Percentiles rank a stretch among this genome's conserved stretches.
phyloP scores from a whole-genome alignment of 2,888 invertebrate genomes.

The Agapostemon virescens region DNA sequence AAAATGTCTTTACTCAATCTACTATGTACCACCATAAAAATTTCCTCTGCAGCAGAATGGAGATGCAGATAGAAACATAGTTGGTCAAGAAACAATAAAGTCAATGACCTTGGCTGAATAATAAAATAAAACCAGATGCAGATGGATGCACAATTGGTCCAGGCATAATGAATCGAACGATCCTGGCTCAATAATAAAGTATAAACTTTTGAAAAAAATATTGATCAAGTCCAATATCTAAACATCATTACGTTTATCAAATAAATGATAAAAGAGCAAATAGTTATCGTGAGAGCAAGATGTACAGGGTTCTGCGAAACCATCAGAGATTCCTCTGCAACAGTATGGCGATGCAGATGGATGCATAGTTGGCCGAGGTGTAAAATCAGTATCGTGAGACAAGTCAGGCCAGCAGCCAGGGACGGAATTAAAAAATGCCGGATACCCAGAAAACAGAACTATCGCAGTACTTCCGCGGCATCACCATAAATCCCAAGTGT shows the following conservation, averaged over 20 bases:
- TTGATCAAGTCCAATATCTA: neutral
- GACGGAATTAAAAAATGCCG: constrained; percentile 28
- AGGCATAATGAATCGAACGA: no score
- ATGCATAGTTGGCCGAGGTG: neutral
- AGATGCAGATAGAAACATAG: no score
- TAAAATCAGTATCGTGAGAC: neutral
- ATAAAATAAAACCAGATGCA: no score
- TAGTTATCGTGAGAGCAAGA: neutral
- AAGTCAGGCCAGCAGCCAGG: neutral
- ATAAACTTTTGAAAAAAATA: no score
- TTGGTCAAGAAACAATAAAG: no score
- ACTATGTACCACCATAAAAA: no score
- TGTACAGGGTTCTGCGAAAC: neutral
- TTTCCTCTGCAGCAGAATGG: no score
- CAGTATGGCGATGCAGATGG: neutral
- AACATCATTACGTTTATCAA: neutral
- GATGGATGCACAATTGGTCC: no score
- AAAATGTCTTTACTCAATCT: neutral
- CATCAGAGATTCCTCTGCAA: neutral
- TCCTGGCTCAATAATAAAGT: no score
- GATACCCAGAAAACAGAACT: constrained; percentile 68
- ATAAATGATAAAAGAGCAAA: neutral
- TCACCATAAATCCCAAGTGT: constrained; percentile 79
- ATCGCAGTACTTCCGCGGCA: constrained; percentile 70
- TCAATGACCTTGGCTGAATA: no score